Base-by-base conservation (phyloP, 2,113 vertebrate genomes). In the Gracilinanus agilis region DNA sequence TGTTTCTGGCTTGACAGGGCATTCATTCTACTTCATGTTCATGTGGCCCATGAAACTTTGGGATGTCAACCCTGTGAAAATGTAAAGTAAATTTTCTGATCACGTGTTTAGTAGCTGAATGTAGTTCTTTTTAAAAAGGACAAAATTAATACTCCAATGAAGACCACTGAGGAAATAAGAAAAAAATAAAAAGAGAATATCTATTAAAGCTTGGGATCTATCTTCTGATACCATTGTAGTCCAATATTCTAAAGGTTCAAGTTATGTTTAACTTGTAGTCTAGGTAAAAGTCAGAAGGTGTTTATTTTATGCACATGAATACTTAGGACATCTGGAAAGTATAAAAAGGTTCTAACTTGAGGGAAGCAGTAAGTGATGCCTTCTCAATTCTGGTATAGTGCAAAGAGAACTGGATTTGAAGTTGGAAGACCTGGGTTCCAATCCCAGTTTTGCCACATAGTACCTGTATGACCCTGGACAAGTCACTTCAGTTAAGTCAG, bases 61-160 rank as follows among this genome's bases (percentile, higher is more conserved):
- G 89, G 61, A 93, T 61, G 94, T 0, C 44, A 89, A 95, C 89
- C 27, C 16, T 90, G 92, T 23, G 91, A 96, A 97, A 96, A 55
- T 25, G 67, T 54, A 93, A 53, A 94, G 61, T 55, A 92, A 92
- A 92, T 83, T 55, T 55, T 89, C 75, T 90, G 53, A 93, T 90
- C 19, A 90, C 23, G 92, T 92, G 54, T 24, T 90, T 44, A 54
- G 91, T 29, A 93, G 27, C 13, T 96, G 93, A 94, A 40, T 40
- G 67, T 83, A 95, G 89, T 49, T 49, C 49, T 49, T 49, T 94
- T 94, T 24, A 29, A 88, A 44, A 21, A 89, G 91, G 40, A 23
- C 49, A 55, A 55, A 91, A 54, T 8, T 40, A 92, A 40, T 53
- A 16, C 10, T 16, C 44, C 53, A 55, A 34, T 1, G 13, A 89